Percentiles rank a stretch among this genome's conserved stretches.
Evolutionary conservation across 2,888 invertebrate genomes (phyloP).

Genomic region (Diaprepes abbreviatus): DNA sequence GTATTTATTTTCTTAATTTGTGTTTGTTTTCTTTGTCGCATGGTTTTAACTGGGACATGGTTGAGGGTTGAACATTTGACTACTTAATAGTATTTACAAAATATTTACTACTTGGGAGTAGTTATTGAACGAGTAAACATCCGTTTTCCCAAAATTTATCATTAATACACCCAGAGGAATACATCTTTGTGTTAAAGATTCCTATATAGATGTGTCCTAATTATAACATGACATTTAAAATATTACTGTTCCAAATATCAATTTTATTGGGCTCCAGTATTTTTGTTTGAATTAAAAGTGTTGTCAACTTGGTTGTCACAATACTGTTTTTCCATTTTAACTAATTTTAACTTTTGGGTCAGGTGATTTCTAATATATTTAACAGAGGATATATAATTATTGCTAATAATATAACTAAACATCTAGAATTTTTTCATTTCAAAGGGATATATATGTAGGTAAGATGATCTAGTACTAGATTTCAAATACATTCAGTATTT

Average conservation of each 20-base stretch:
- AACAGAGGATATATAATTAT: neutral
- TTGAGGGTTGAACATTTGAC: constrained; percentile 14
- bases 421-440: no score
- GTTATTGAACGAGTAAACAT: constrained; percentile 16
- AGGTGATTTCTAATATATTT: constrained; percentile 9
- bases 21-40: constrained; percentile 41
- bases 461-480: no score
- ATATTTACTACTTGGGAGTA: constrained; percentile 24
- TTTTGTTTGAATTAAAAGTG: constrained; percentile 18
- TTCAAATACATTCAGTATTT: no score
- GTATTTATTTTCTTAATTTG: constrained; percentile 54
- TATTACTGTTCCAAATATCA: constrained; percentile 28
- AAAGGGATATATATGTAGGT: no score
- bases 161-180: neutral
- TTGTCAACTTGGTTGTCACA: constrained; percentile 18
- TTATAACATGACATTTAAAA: constrained; percentile 42
- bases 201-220: constrained; percentile 18
- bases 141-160: neutral
- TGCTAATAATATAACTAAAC: constrained; percentile 10
- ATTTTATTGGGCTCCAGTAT: constrained; percentile 11
- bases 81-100: constrained; percentile 26
- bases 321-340: constrained; percentile 17
- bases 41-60: constrained; percentile 50
- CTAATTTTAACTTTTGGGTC: constrained; percentile 15
- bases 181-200: neutral